A percentile compares a stretch with the other conserved stretches of the same genome.
Conservation (phyloP, 2,888 invertebrate species). For the Colostygia pectinataria region DNA sequence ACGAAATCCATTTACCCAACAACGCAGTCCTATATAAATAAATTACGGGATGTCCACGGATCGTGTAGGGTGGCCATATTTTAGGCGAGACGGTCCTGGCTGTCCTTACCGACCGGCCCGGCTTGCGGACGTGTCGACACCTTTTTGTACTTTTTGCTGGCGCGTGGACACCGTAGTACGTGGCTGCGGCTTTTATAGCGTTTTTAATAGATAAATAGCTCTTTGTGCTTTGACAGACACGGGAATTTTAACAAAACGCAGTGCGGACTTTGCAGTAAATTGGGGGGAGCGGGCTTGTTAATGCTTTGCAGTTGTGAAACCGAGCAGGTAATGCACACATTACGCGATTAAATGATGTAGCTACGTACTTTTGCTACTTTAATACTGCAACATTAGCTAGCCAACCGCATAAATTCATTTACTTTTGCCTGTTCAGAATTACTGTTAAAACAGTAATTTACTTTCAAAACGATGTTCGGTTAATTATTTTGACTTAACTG, state of each 20-base stretch:
- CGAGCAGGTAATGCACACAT: slow-evolving; percentile 12
- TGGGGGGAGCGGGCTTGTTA: slow-evolving; percentile 29
- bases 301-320: slow-evolving; percentile 10
- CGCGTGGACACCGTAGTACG: slow-evolving; percentile 50
- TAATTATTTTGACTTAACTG: slow-evolving; percentile 7
- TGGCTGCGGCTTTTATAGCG: slow-evolving; percentile 51
- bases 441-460: too few species aligned
- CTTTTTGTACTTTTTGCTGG: slow-evolving; percentile 51
- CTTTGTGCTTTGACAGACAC: slow-evolving; percentile 49
- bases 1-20: slow-evolving; percentile 48
- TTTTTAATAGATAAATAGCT: slow-evolving; percentile 59
- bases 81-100: slow-evolving; percentile 51
- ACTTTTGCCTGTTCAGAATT: too few species aligned
- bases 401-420: too few species aligned
- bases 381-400: neutral
- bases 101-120: slow-evolving; percentile 19
- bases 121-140: slow-evolving; percentile 56
- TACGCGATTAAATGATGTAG: slow-evolving; percentile 16
- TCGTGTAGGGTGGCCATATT: slow-evolving; percentile 54
- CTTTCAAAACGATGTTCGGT: too few species aligned
- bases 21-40: slow-evolving; percentile 53
- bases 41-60: slow-evolving; percentile 51
- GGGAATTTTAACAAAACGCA: slow-evolving; percentile 44
- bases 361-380: neutral
- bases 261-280: slow-evolving; percentile 36